Base-by-base conservation (phyloP, 1,140 invertebrate genomes). In the Apocrypta bakeri region DNA sequence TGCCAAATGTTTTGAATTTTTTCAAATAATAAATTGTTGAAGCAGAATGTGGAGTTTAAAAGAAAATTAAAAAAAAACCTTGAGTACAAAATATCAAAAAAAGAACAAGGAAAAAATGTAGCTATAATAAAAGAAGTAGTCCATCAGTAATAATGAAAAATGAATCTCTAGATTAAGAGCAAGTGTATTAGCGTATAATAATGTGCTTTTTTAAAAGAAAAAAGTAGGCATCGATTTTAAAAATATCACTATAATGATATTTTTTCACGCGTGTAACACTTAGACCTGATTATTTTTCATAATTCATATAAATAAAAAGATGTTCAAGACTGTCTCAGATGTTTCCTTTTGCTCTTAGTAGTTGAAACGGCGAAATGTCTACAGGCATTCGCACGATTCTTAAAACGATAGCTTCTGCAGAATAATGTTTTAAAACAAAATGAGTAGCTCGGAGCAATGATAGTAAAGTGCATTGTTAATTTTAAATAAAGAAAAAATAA, bases 401-500 rank as follows among this genome's bases (percentile, higher is more conserved):
- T 69, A 61, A 75, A 83, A 68, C n/a, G 69, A 66, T 83, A 79
- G 69, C 76, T 83, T 83, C 82, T 69, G 72, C 77, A 76, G 72
- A 83, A 40, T 79, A 81, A 79, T 66, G 61, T 74, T 82, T 71
- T 56, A 73, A 68, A 82, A 74, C 12, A 80, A 79, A 40, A 29
- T 72, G 82, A 79, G 61, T 75, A 83, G 69, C 56, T 83, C 68
- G 25, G 37, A 83, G 75, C 81, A 79, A 83, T 83, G 68, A 63
- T 84, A 72, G 66, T 81, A 72, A 74, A 73, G 66, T 64, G 74
- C 56, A 64, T 84, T 84, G 71, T 87, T 87, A 85, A 84, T 85
- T 86, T 85, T 71, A 75, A 84, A 77, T 81, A 63, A 74, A 75
- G 24, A 76, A 68, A 72, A 69, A 80, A 21, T 83, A 83, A 81